A percentile compares a stretch with the other conserved stretches of the same genome.
Evolutionary conservation across 1,140 invertebrate genomes (phyloP).

Genomic region (Microplitis mediator): DNA sequence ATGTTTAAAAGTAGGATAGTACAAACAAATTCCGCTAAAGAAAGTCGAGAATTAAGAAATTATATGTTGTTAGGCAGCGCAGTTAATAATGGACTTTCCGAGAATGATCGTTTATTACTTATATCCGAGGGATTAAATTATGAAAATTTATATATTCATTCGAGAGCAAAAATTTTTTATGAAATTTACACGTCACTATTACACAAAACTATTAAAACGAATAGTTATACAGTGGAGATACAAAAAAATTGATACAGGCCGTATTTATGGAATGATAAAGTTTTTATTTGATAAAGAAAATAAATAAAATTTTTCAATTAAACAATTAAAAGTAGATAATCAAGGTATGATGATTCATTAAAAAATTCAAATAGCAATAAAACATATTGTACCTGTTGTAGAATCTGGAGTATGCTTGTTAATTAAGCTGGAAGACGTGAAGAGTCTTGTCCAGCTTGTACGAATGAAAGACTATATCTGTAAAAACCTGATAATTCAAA

Average conservation of each 20-base stretch:
- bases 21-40: neutral
- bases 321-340: neutral
- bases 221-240: neutral
- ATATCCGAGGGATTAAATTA: neutral
- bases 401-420: neutral
- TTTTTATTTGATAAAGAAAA: neutral
- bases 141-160: neutral
- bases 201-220: conserved; percentile 1
- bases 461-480: neutral
- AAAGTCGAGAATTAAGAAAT: neutral
- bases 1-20: neutral
- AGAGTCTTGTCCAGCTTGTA: neutral
- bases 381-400: conserved; percentile 5
- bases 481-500: conserved; percentile 2
- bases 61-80: neutral
- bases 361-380: neutral
- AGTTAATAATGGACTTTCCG: no score
- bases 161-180: no score
- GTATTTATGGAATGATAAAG: neutral
- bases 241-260: neutral
- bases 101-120: no score
- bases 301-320: conserved; percentile 2
- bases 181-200: neutral
- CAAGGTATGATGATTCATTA: neutral
- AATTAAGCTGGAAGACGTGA: conserved; percentile 1